Percentiles rank a stretch among this genome's conserved stretches.
These are phyloP conservation scores for Apodemus agrarius DNA, from an alignment of 2,797 vertebrate species.

Conservation along the genomic window DNA sequence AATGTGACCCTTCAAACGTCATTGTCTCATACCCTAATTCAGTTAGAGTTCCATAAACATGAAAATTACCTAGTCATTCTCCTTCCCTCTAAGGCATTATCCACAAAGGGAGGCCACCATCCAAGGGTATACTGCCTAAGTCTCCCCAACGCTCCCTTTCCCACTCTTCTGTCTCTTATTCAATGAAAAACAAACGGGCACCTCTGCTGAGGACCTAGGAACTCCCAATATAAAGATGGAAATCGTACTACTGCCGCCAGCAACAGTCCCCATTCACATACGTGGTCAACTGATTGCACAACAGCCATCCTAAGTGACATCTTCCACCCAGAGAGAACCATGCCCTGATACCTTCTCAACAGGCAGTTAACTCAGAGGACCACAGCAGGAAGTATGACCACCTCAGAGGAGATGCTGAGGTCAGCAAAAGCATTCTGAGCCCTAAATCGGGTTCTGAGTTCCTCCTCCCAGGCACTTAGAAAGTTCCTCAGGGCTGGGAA, in stretches of 20 bases:
- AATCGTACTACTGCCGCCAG: background rate
- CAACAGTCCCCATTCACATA: background rate
- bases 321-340: background rate
- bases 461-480: slow-evolving; percentile 88
- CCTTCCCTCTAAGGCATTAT: background rate
- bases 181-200: background rate
- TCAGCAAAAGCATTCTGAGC: slow-evolving; percentile 90
- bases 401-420: slow-evolving; percentile 89
- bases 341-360: background rate
- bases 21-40: background rate
- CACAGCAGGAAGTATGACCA: slow-evolving; percentile 90
- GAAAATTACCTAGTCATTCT: background rate
- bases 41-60: background rate
- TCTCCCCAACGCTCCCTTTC: background rate
- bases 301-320: background rate
- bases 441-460: slow-evolving; percentile 88
- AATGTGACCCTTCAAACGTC: background rate
- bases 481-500: slow-evolving; percentile 79
- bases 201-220: background rate
- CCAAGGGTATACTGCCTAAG: background rate
- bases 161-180: background rate
- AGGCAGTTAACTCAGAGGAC: slow-evolving; percentile 83
- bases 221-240: background rate
- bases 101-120: background rate
- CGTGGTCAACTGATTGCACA: background rate